These are phyloP conservation scores for Drosophila bocki DNA, from an alignment of 1,140 invertebrate species.

Conservation along the genomic window DNA sequence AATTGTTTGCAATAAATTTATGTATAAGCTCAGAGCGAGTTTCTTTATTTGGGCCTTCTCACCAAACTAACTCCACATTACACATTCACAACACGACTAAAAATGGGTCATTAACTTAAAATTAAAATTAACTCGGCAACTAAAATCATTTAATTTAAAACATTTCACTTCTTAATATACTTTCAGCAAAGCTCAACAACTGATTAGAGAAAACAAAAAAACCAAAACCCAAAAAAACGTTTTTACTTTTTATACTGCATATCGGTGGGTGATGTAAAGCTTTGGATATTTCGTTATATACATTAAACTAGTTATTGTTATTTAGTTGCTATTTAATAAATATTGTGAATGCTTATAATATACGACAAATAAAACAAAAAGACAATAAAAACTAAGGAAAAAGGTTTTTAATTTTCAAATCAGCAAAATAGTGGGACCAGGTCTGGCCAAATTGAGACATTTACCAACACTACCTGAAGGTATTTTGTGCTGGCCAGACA, in stretches of 20 bases:
- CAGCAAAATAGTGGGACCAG: slow-evolving; percentile 9
- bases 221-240: slow-evolving; percentile 27
- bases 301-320: slow-evolving; percentile 66
- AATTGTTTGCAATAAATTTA: slow-evolving; percentile 60
- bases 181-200: slow-evolving; percentile 71
- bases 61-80: slow-evolving; percentile 32
- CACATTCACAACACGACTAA: slow-evolving; percentile 6
- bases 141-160: background rate
- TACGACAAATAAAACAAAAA: slow-evolving; percentile 46
- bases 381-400: background rate
- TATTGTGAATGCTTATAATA: slow-evolving; percentile 58
- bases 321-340: slow-evolving; percentile 76
- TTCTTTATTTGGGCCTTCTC: slow-evolving; percentile 30
- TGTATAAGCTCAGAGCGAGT: slow-evolving; percentile 39
- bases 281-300: slow-evolving; percentile 65
- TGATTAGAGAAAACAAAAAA: slow-evolving; percentile 53
- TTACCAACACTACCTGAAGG: slow-evolving; percentile 8
- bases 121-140: no score
- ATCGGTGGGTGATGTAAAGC: slow-evolving; percentile 77
- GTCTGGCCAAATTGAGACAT: no score
- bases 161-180: slow-evolving; percentile 56
- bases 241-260: slow-evolving; percentile 69
- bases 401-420: slow-evolving; percentile 6
- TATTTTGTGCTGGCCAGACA: background rate
- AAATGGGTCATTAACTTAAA: slow-evolving; percentile 2